These are phyloP conservation scores for Cephus spinipes DNA, from an alignment of 2,888 invertebrate genomes.

Conservation along the genomic window DNA sequence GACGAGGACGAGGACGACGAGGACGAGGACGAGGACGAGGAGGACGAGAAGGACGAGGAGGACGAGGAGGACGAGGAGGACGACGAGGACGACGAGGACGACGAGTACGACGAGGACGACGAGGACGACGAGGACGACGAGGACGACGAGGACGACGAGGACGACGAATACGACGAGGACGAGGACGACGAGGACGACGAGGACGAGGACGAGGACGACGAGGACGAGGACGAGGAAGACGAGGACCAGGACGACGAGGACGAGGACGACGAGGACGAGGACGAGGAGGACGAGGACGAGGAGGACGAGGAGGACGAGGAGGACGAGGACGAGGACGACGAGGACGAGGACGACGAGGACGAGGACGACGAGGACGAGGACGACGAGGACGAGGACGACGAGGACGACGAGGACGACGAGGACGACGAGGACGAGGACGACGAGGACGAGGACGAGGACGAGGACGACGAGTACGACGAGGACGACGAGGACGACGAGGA, in stretches of 20 bases:
- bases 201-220: background rate
- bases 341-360: slow-evolving; percentile 3
- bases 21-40: background rate
- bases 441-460: slow-evolving; percentile 1
- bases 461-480: too few species aligned
- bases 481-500: background rate
- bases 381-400: background rate
- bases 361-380: background rate
- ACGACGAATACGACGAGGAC: too few species aligned
- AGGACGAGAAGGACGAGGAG: too few species aligned
- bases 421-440: background rate
- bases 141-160: background rate
- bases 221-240: too few species aligned
- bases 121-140: slow-evolving; percentile 1
- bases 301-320: background rate
- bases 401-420: background rate
- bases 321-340: background rate
- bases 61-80: slow-evolving; percentile 1
- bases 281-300: background rate
- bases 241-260: too few species aligned
- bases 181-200: slow-evolving; percentile 1
- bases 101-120: background rate
- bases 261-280: slow-evolving; percentile 3
- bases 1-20: slow-evolving; percentile 1
- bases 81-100: background rate